Percentiles rank a stretch among this genome's conserved stretches.
These are phyloP conservation scores for Monochamus alternatus DNA, from an alignment of 2,888 invertebrate species.

Conservation along the genomic window DNA sequence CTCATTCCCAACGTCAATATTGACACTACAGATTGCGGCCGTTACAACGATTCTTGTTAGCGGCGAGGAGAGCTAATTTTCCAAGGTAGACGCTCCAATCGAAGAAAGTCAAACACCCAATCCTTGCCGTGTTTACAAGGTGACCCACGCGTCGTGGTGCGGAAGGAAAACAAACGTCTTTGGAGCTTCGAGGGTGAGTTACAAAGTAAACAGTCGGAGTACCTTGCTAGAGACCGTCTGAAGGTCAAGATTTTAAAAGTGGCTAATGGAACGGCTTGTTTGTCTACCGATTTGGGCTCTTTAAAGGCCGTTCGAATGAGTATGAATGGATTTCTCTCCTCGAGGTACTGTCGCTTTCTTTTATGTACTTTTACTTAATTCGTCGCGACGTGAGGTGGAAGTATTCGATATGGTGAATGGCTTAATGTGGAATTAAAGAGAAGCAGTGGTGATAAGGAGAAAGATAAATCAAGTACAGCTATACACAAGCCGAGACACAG, in stretches of 20 bases:
- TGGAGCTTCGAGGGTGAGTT: conserved; percentile 11
- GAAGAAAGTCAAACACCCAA: conserved; percentile 5
- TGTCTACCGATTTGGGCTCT: not conserved
- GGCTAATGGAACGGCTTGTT: not conserved
- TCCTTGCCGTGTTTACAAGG: not conserved
- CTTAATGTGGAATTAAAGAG: no score
- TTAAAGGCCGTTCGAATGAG: not conserved
- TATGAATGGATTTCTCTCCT: not conserved
- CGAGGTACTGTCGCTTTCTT: not conserved
- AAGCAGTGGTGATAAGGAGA: no score
- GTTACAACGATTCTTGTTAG: conserved; percentile 2
- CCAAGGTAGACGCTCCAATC: not conserved
- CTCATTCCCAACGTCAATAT: conserved; percentile 9
- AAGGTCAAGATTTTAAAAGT: not conserved
- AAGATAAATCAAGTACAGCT: no score
- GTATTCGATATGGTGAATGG: no score
- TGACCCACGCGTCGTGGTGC: not conserved
- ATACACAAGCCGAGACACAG: no score
- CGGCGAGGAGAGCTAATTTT: conserved; percentile 12
- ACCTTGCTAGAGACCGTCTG: not conserved
- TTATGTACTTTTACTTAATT: not conserved
- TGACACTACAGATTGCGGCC: conserved; percentile 11
- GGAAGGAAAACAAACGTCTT: not conserved
- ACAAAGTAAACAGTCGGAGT: not conserved
- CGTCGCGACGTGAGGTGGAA: not conserved